Conservation (phyloP, 2,113 vertebrate genomes). For the Herpailurus yagouaroundi region DNA sequence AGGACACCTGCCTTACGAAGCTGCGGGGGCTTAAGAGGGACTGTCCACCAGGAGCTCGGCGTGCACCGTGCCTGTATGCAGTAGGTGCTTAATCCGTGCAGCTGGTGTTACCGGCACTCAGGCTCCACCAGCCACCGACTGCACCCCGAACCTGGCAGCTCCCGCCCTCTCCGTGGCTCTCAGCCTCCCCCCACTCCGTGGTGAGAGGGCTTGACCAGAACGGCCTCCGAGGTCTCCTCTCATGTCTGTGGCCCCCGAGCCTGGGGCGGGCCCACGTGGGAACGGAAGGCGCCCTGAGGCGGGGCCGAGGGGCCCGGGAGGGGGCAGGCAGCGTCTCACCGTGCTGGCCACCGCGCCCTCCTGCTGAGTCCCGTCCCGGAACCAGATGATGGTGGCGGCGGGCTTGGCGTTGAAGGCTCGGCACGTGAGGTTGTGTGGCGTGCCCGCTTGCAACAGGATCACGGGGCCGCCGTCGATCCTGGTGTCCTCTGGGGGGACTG, state of each 20-base stretch:
- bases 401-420: constrained; percentile 94
- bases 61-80: not conserved
- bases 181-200: not conserved
- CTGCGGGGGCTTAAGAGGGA: not conserved
- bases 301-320: not conserved
- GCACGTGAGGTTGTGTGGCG: constrained; percentile 93
- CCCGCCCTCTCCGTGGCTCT: not conserved
- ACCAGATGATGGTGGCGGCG: constrained; percentile 93
- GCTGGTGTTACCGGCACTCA: not conserved
- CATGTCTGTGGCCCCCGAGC: not conserved
- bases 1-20: not conserved
- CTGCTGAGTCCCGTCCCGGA: constrained; percentile 90
- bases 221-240: not conserved
- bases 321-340: constrained; percentile 80
- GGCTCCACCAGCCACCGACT: not conserved
- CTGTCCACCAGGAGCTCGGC: not conserved
- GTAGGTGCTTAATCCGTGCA: not conserved
- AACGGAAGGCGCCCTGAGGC: not conserved
- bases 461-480: constrained; percentile 92
- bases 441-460: constrained; percentile 92
- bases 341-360: constrained; percentile 91
- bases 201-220: not conserved
- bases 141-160: not conserved
- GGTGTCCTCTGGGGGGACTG: constrained; percentile 94
- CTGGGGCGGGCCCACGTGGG: not conserved